Percentiles rank a stretch among this genome's conserved stretches.
These are phyloP conservation scores for Phylloscopus trochilus DNA, from an alignment of 2,113 vertebrate genomes.

Conservation along the genomic window DNA sequence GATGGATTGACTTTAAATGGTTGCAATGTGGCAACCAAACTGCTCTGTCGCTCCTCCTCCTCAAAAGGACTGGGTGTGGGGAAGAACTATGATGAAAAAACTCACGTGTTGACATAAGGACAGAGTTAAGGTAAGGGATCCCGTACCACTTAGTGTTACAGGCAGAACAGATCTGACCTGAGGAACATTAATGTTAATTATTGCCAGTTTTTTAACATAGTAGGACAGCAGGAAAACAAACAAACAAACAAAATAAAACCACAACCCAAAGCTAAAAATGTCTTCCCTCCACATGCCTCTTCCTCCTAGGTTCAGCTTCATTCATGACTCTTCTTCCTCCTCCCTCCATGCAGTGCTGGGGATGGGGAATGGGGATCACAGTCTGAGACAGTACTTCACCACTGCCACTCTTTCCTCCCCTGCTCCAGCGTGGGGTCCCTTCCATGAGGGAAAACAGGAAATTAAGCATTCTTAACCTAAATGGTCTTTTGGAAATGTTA, in stretches of 20 bases:
- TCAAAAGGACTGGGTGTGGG: background rate
- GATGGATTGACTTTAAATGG: background rate
- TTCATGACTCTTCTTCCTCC: background rate
- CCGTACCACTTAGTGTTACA: background rate
- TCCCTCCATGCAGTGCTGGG: background rate
- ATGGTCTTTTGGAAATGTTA: background rate
- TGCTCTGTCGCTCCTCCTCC: background rate
- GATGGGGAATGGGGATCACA: background rate
- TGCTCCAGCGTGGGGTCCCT: fast-evolving
- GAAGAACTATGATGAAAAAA: background rate
- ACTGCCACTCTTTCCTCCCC: background rate
- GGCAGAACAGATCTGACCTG: background rate
- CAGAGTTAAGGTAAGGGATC: background rate
- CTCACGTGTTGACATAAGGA: background rate
- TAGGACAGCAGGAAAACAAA: background rate
- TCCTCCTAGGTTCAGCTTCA: background rate
- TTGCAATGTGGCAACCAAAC: fast-evolving
- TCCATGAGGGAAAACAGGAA: background rate
- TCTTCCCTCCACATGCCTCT: background rate
- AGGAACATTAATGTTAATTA: background rate
- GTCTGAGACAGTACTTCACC: background rate
- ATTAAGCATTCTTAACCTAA: background rate
- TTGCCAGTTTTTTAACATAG: background rate
- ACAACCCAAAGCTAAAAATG: background rate
- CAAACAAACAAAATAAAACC: background rate